Evolutionary conservation across 2,888 invertebrate species (phyloP).

Genomic region (Parthenolecanium corni): DNA sequence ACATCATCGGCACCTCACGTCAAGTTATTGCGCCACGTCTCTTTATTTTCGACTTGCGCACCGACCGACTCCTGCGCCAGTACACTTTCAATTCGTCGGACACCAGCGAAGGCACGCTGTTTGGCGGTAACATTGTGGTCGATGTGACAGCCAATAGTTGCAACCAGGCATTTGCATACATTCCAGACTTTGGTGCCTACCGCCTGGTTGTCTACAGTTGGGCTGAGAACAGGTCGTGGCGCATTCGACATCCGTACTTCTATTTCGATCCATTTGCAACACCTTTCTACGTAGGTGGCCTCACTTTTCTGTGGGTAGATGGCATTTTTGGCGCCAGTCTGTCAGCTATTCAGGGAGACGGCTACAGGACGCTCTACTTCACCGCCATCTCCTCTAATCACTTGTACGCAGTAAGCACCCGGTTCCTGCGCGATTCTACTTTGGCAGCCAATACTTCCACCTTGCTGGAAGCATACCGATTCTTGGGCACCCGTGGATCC

Average conservation of each 20-base stretch:
- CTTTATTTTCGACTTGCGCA: conserved; percentile 62
- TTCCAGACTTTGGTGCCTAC: conserved; percentile 59
- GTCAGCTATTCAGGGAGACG: conserved; percentile 46
- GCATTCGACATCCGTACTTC: conserved; percentile 62
- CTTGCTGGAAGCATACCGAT: conserved; percentile 49
- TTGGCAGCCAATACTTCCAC: conserved; percentile 55
- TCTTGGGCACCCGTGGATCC: conserved; percentile 58
- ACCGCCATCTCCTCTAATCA: conserved; percentile 71
- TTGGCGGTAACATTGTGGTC: conserved; percentile 61
- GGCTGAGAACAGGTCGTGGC: conserved; percentile 62
- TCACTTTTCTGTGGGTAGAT: conserved; percentile 76
- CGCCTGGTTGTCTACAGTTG: conserved; percentile 66
- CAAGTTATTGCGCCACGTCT: conserved; percentile 56
- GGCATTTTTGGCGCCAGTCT: conserved; percentile 66
- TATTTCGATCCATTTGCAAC: conserved; percentile 62
- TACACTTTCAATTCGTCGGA: conserved; percentile 56
- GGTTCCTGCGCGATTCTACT: conserved; percentile 58
- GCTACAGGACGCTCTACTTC: conserved; percentile 53
- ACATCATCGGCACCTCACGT: conserved; percentile 46
- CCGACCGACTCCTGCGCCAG: conserved; percentile 55
- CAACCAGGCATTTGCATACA: conserved; percentile 61
- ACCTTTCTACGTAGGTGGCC: conserved; percentile 58
- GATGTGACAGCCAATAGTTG: conserved; percentile 58
- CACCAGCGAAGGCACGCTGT: conserved; percentile 62
- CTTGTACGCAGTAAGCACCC: conserved; percentile 65